Evolutionary conservation across 2,888 invertebrate genomes (phyloP).

Genomic region (Nudaria mundana): DNA sequence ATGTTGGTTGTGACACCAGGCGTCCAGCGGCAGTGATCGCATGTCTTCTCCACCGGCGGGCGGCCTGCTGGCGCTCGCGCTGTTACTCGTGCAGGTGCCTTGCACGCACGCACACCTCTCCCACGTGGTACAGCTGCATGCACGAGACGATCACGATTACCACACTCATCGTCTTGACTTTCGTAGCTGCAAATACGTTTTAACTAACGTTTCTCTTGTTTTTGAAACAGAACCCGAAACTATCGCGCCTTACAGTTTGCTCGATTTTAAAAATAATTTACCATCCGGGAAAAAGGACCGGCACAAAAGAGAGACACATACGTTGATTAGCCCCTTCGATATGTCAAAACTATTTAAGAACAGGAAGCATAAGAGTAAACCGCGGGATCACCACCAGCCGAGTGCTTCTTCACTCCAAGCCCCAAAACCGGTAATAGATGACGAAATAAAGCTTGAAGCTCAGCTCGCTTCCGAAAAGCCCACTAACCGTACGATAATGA

Average conservation of each 20-base stretch:
- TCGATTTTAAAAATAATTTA: conserved; percentile 8
- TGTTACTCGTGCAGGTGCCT: conserved; percentile 8
- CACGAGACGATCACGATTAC: too few species aligned
- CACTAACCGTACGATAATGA: neutral
- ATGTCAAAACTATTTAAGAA: conserved; percentile 57
- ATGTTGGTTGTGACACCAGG: too few species aligned
- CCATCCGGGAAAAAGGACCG: conserved; percentile 12
- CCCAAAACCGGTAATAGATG: neutral
- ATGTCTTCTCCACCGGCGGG: neutral
- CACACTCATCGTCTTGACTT: neutral
- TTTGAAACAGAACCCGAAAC: neutral
- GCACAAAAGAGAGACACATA: conserved; percentile 43
- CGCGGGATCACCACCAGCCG: conserved; percentile 24
- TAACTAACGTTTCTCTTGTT: conserved; percentile 13
- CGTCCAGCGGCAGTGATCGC: too few species aligned
- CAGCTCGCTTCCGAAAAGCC: neutral
- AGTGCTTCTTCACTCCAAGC: conserved; percentile 43
- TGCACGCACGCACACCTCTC: neutral
- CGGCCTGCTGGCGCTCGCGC: conserved; percentile 11
- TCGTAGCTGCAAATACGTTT: conserved; percentile 8
- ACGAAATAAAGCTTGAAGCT: neutral
- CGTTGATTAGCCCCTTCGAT: conserved; percentile 62
- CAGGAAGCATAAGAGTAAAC: conserved; percentile 35
- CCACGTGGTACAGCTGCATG: too few species aligned
- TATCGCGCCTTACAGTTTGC: neutral